Evolutionary conservation across 2,797 vertebrate genomes (phyloP), one percentile per base, ranked within the genome.

Genomic region (Lacerta bilineata): DNA sequence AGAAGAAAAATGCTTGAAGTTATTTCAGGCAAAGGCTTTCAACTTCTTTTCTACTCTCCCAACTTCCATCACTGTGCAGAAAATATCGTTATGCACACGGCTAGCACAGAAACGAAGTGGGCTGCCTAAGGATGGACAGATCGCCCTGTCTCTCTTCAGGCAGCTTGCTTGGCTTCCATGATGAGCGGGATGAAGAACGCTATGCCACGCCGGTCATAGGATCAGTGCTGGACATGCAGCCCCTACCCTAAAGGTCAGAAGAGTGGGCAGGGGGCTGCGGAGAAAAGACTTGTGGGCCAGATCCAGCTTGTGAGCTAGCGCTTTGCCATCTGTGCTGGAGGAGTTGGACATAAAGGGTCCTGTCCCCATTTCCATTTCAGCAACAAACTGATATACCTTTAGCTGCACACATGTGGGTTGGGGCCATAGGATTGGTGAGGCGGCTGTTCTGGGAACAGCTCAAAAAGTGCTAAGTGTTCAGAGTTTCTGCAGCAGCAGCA

Each of bases 401-500:
- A 29, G 9, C 43, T 41, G 33, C 4, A 50, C 4, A 25, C 20
- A 18, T 10, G 36, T 55, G 5, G 77, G 77, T 2, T 33, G 68
- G 68, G 4, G 27, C 18, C 59, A 41, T 33, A 29, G 0, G 79
- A 2, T 5, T 2, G 6, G 29, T 0, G 13, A n/a, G 77, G 4
- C 0, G n/a, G 59, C 33, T 61, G 17, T 50, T 83, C 10, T 0
- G 46, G 0, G 0, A 4, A 0, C 0, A 1, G 0, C 50, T 82
- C n/a, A 0, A 3, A 2, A 4, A 1, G n/a, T 10, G 3, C n/a
- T 13, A 83, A 76, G 82, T 4, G 0, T 0, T 0, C 20, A 1
- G 0, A 1, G 36, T 15, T 41, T 0, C 0, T 1, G 0, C 0
- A 0, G 74, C 0, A 33, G 0, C 3, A 29, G 80, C 5, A 36